Evolutionary conservation across 2,797 vertebrate genomes (phyloP).

Genomic region (Acrossocheilus wenchowensis): DNA sequence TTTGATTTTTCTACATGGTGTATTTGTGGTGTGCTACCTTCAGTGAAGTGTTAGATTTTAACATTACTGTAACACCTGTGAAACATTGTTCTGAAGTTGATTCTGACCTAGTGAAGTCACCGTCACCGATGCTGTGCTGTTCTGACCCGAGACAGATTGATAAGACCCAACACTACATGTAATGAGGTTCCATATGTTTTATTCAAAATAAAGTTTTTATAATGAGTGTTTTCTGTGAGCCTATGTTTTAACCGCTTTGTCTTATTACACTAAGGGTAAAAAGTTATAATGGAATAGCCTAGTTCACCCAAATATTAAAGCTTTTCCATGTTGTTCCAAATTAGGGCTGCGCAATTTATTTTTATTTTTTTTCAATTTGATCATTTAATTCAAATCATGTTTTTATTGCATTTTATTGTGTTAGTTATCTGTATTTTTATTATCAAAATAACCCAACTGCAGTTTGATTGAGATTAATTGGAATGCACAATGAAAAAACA

Average conservation of each 20-base stretch:
- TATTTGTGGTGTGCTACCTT: conserved; percentile 83
- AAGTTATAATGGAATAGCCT: neutral
- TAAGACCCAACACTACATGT: conserved; percentile 84
- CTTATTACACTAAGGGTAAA: neutral
- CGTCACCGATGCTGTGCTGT: conserved; percentile 80
- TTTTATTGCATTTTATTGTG: no score
- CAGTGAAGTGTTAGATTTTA: conserved; percentile 86
- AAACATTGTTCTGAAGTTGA: conserved; percentile 16
- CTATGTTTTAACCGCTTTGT: neutral
- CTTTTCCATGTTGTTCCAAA: no score
- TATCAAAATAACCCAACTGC: no score
- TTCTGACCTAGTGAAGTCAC: conserved; percentile 38
- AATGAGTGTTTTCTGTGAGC: conserved; percentile 64
- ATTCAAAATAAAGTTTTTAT: conserved; percentile 89
- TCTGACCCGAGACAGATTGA: conserved; percentile 83
- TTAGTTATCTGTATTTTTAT: no score
- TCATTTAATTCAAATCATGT: no score
- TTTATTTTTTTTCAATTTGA: no score
- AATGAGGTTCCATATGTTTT: conserved; percentile 85
- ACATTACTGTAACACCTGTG: conserved; percentile 84
- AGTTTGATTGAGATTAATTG: no score
- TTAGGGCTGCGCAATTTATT: no score
- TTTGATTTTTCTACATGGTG: conserved; percentile 80
- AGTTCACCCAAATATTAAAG: neutral
- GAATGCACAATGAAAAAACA: no score